Evolutionary conservation across 2,888 invertebrate genomes (phyloP), one percentile per base, ranked within the genome.

Genomic region (Tachina lurida): DNA sequence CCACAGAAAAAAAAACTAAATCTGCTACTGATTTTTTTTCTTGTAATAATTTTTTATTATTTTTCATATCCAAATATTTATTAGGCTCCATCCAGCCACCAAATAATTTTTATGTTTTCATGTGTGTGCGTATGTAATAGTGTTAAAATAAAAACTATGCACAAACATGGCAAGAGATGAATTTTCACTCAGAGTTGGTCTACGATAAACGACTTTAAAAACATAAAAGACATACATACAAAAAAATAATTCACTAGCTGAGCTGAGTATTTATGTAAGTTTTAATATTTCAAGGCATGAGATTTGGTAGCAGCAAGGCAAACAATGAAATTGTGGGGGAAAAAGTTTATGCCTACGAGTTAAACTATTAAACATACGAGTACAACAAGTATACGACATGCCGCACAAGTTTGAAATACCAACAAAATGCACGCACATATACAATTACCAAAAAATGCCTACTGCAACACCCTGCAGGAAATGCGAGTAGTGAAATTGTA

Each of bases 171-270:
- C 78, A 82, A 73, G 85, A 63, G 82, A 85, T 82, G 78, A 71
- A 82, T 82, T 85, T 78, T 77, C 17, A 47, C 75, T 67, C 43
- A 80, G 74, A 63, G 76, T 76, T 76, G 82, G 82, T 71, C 82
- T 49, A 54, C 17, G 60, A 47, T 43, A 71, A 81, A 67, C 49
- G 43, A 74, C 47, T 60, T 47, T 41, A 13, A 62, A 9, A 45
- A 70, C 45, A 62, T 15, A 63, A 15, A 56, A 58, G 31, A 31
- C 31, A 4, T 31, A 31, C 31, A 31, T 31, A 31, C 31, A 15
- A 17, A 12, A 8, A 49, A 62, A 19, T 52, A 45, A 74, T 79
- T 41, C 54, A 65, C 52, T 63, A 71, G 65, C 58, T 62, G 17
- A 43, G 43, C 41, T 49, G 5, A 58, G 62, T 68, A 60, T 67